A percentile compares a stretch with the other conserved stretches of the same genome.
These are phyloP conservation scores for Phymastichus coffea DNA, from an alignment of 1,140 invertebrate genomes.

Conservation along the genomic window DNA sequence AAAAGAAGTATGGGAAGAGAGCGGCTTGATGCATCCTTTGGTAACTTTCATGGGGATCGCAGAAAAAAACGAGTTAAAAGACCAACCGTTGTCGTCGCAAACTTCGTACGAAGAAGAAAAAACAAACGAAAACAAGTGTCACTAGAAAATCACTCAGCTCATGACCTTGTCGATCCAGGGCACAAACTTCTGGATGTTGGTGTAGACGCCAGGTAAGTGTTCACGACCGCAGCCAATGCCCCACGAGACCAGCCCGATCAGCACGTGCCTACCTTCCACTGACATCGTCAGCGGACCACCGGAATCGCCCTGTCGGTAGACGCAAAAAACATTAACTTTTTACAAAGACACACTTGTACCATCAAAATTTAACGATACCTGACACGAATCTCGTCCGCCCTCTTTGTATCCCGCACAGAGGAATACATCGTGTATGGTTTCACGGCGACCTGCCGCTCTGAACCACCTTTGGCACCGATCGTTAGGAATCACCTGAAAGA, in stretches of 20 bases:
- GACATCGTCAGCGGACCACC: slow-evolving; percentile 81
- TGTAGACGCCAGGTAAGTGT: slow-evolving; percentile 87
- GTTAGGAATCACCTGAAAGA: slow-evolving; percentile 86
- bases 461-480: slow-evolving; percentile 91
- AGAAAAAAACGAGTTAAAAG: too few relatives aligned
- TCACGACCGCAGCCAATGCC: slow-evolving; percentile 88
- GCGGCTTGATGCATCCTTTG: too few relatives aligned
- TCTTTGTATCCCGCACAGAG: slow-evolving; percentile 90
- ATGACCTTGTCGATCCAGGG: slow-evolving; percentile 88
- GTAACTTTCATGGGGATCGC: too few relatives aligned
- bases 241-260: slow-evolving; percentile 88
- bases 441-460: slow-evolving; percentile 79
- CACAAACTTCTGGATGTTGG: slow-evolving; percentile 88
- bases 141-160: too few relatives aligned
- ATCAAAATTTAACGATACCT: slow-evolving; percentile 36
- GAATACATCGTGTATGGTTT: slow-evolving; percentile 92
- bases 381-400: slow-evolving; percentile 71
- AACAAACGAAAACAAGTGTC: too few relatives aligned
- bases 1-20: too few relatives aligned
- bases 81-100: too few relatives aligned
- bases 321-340: neutral
- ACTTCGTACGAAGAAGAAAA: too few relatives aligned
- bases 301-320: slow-evolving; percentile 67
- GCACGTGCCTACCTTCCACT: slow-evolving; percentile 76
- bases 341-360: too few relatives aligned